Evolutionary conservation across 2,888 invertebrate species (phyloP), one percentile per base, ranked within the genome.

Genomic region (Melanophora roralis): DNA sequence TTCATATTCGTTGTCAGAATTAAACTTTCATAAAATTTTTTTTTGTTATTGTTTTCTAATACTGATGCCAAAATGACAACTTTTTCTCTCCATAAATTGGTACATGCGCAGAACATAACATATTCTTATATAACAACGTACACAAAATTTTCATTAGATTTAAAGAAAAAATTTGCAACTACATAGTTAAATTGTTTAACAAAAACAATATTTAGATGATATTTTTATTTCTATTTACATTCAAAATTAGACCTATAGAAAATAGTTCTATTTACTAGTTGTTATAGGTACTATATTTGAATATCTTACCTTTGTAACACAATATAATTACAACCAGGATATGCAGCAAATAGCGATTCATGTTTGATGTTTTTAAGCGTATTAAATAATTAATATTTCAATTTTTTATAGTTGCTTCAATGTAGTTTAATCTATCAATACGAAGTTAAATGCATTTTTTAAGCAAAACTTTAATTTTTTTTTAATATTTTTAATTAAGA

Each of bases 91-190:
- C 62, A 62, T 7, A 34, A 53, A 83, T n/a, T n/a, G n/a, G n/a
- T n/a, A n/a, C 82, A 82, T 87, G 87, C 87, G 87, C 88, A 87
- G 49, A n/a, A n/a, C n/a, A 82, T 5, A 5, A 45, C 34, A 51
- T 49, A 59, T 78, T 69, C 86, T 87, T 87, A 87, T 88, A 87
- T 88, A 88, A 88, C 77, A 83, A 78, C 74, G 71, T 82, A 84
- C 84, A 86, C 83, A 86, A 85, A 84, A 86, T 86, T 57, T 59
- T 86, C 84, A 85, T 55, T 27, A 27, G 3, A 6, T 27, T 5
- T 6, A 27, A 5, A 27, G 3, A 27, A 5, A 27, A 27, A 27
- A 27, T 27, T 27, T 27, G 3, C 27, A 27, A n/a, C 6, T 27
- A 27, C 27, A 27, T 5, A 27, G 3, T 27, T 5, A 27, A 27